Percentiles rank a stretch among this genome's conserved stretches.
phyloP scores from a whole-genome alignment of 2,888 invertebrate species.

The Aelia acuminata region DNA sequence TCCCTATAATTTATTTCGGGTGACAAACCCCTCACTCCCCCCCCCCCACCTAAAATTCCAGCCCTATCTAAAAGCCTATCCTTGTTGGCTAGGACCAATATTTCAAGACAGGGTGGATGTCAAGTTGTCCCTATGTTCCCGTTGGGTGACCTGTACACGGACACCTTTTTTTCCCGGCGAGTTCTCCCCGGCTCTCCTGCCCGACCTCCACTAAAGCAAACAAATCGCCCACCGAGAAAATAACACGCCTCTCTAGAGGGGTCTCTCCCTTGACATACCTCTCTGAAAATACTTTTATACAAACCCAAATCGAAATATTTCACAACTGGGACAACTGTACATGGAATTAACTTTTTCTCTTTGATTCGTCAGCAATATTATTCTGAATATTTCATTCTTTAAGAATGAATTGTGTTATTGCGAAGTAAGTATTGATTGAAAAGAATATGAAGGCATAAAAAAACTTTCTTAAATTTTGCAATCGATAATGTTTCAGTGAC shows the following conservation, averaged over 20 bases:
- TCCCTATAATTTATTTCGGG: slow-evolving; percentile 54
- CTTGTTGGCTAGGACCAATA: slow-evolving; percentile 53
- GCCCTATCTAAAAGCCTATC: slow-evolving; percentile 58
- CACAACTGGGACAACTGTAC: too few species aligned
- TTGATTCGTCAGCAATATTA: too few species aligned
- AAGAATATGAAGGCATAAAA: too few species aligned
- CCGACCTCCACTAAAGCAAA: slow-evolving; percentile 12
- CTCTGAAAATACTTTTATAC: background rate
- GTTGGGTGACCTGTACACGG: slow-evolving; percentile 11
- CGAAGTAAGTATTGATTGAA: too few species aligned
- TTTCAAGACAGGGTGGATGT: slow-evolving; percentile 48
- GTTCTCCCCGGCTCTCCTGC: background rate
- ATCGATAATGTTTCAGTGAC: too few species aligned
- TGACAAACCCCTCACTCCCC: slow-evolving; percentile 32
- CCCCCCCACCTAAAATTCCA: background rate
- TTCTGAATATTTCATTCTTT: too few species aligned
- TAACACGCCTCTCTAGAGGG: background rate
- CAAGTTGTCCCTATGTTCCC: slow-evolving; percentile 26
- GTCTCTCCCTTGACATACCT: background rate
- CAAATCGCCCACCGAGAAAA: slow-evolving; percentile 36
- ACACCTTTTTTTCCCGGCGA: slow-evolving; percentile 9
- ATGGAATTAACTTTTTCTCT: too few species aligned
- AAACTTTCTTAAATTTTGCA: too few species aligned
- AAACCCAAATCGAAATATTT: background rate
- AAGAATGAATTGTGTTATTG: too few species aligned